Base-by-base conservation (phyloP, 2,113 vertebrate species). In the Stomatorhinus ivindoensis region DNA sequence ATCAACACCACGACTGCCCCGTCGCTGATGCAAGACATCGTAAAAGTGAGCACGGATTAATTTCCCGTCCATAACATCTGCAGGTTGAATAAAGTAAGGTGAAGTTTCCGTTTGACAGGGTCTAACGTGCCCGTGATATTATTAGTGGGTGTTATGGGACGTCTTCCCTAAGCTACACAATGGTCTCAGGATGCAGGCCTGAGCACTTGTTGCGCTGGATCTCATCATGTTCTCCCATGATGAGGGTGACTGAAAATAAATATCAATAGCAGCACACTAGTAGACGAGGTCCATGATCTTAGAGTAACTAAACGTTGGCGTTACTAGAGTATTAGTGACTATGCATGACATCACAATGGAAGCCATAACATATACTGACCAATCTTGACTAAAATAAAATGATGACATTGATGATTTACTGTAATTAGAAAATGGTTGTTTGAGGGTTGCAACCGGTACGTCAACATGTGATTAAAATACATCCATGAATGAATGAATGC, bases 1-100 rank as follows among this genome's bases (percentile, higher is more conserved):
- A 89, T 88, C 47, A 90, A 90, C 90, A 88, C 82, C 31, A 69
- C 80, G 65, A 88, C 87, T 55, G 58, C 17, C 19, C 83, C 24
- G 51, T 88, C 44, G 87, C 44, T 95, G 95, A 96, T 93, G 95
- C 94, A 95, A 95, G 91, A 92, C 35, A n/a, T 83, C 94, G 95
- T 94, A 95, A 96, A 95, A 84, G 6, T 90, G 94, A 93, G 85
- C 76, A 35, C n/a, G 48, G 87, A 88, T 84, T 88, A 44, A 80
- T 69, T 83, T 91, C 13, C 73, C 53, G 9, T 89, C 86, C 55
- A 24, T 69, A 19, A 85, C 51, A 88, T 90, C 87, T 47, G n/a
- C 47, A 5, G 31, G 85, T 31, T 42, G 46, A 11, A 61, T 21
- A 89, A 89, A 51, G 82, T 65, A 47, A 89, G 82, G n/a, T 19